Base-by-base conservation (phyloP, 2,888 invertebrate genomes). In the Anorthoa munda region DNA sequence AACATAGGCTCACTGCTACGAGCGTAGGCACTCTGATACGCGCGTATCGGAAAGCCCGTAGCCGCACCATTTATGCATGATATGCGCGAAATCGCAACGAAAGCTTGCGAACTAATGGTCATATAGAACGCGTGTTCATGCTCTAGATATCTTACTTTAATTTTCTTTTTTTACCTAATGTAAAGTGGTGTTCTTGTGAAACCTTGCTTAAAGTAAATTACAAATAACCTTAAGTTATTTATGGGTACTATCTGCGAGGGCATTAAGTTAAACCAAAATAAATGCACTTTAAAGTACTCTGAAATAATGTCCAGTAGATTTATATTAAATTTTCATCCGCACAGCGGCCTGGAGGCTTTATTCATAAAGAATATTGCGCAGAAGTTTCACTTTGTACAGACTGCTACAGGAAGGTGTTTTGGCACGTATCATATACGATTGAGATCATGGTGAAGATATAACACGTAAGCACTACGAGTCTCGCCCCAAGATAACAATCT, bases 251-350 rank as follows among this genome's bases (percentile, higher is more conserved):
- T 66, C 12, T 23, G 18, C 39, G 17, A 68, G 2, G 17, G 5
- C 13, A 60, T 63, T 17, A 66, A 12, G 13, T 23, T 5, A 51
- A 48, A 21, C 48, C 17, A 59, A 59, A 76, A 76, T 69, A 60
- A 71, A 53, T 61, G 21, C 39, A 72, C 13, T 66, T 65, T 51
- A 18, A 51, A 48, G 18, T 31, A 51, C 23, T 53, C 51, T 56
- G 31, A 58, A 21, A 58, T 48, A 61, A 66, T 68, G 53, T 61
- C 39, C 21, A 73, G 60, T 73, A 60, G 60, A 73, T 67, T 67
- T 67, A 39, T 66, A 68, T 73, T 58, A 66, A 68, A 78, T 73
- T 73, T 73, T 73, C 79, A 73, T 65, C 51, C 23, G 17, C 50
- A 56, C 48, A 61, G 56, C 13, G 18, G 56, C 50, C 39, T 51